These are phyloP conservation scores for Lates japonicus DNA, from an alignment of 2,797 vertebrate genomes.

Conservation along the genomic window DNA sequence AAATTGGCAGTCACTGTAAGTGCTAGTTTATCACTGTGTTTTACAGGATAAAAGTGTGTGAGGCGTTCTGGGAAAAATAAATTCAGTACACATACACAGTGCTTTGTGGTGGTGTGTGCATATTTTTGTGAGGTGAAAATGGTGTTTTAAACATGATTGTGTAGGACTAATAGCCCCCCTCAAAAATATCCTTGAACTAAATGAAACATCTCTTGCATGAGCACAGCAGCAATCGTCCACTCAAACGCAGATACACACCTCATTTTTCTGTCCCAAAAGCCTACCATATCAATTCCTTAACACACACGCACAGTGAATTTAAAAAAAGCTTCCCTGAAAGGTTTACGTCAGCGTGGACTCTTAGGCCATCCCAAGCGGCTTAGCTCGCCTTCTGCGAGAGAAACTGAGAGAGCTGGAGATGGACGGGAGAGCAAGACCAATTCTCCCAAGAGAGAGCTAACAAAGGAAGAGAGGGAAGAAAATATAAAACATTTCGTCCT, in stretches of 20 bases:
- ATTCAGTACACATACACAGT: not conserved
- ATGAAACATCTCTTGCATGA: constrained; percentile 2
- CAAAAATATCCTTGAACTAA: constrained; percentile 33
- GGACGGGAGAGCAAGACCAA: constrained; percentile 43
- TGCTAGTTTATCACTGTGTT: constrained; percentile 50
- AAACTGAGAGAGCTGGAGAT: constrained; percentile 44
- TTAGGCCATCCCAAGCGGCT: constrained; percentile 58
- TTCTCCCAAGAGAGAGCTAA: constrained; percentile 52
- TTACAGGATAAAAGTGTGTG: constrained; percentile 35
- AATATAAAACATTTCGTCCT: constrained; percentile 9
- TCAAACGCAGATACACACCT: constrained; percentile 7
- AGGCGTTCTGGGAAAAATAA: constrained; percentile 4
- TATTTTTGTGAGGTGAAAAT: not conserved
- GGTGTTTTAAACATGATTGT: constrained; percentile 35
- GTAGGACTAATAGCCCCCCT: constrained; percentile 5
- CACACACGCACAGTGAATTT: constrained; percentile 38
- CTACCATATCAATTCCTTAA: constrained; percentile 26
- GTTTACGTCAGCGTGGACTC: constrained; percentile 69
- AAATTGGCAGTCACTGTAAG: constrained; percentile 48
- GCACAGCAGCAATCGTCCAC: not conserved
- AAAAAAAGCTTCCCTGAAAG: constrained; percentile 71
- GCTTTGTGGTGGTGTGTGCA: not conserved
- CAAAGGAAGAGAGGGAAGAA: constrained; percentile 33
- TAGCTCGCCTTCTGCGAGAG: constrained; percentile 44
- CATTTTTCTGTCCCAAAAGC: constrained; percentile 10